Evolutionary conservation across 2,797 vertebrate genomes (phyloP).

Genomic region (Trichosurus vulpecula): DNA sequence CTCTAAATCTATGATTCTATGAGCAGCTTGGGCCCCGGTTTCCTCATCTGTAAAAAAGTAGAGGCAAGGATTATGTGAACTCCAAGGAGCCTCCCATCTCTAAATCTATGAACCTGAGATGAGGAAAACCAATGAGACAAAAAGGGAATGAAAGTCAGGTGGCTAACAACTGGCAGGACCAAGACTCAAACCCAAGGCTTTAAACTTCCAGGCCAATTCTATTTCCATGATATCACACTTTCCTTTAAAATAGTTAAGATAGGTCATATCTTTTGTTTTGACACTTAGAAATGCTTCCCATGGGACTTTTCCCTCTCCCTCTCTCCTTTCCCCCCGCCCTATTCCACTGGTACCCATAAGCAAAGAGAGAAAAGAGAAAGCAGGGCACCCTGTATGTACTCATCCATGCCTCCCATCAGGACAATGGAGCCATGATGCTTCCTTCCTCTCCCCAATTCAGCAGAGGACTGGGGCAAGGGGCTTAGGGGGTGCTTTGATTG

Average conservation of each 20-base stretch:
- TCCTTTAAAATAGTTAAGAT: background rate
- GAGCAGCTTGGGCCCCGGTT: background rate
- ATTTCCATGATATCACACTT: background rate
- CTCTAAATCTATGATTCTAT: background rate
- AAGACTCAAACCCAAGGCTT: background rate
- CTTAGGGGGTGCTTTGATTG: slow-evolving; percentile 20
- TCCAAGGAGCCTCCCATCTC: background rate
- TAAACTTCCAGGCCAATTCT: background rate
- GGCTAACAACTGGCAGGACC: background rate
- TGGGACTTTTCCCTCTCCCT: background rate
- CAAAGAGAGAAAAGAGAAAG: background rate
- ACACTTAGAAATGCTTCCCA: background rate
- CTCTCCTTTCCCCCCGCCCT: background rate
- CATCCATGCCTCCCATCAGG: background rate
- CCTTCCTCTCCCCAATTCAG: background rate
- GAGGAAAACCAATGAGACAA: background rate
- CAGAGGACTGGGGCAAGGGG: background rate
- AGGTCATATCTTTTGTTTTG: background rate
- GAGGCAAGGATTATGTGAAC: background rate
- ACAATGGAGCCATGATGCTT: background rate
- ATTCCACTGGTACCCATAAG: background rate
- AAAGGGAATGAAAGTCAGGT: background rate
- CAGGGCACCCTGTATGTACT: background rate
- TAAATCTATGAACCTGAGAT: background rate
- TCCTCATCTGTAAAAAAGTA: background rate